These are phyloP conservation scores for Oscheius sp. DNA, from an alignment of 2,888 invertebrate species.

Conservation along the genomic window DNA sequence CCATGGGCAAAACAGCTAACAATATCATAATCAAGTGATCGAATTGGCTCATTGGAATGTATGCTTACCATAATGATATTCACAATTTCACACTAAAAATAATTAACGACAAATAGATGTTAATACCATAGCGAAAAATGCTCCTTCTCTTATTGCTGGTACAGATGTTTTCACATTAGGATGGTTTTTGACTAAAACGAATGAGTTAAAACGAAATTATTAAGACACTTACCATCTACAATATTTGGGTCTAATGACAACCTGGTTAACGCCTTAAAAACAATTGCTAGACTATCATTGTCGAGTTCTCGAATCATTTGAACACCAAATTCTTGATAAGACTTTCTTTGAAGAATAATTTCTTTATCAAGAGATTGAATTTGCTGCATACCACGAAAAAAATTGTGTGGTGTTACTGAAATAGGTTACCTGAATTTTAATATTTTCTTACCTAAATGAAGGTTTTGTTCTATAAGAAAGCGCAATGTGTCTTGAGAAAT, in stretches of 20 bases:
- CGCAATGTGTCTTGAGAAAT: slow-evolving; percentile 42
- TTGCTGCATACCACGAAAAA: slow-evolving; percentile 43
- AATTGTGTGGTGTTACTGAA: slow-evolving; percentile 47
- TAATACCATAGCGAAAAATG: slow-evolving; percentile 13
- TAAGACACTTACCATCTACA: slow-evolving; percentile 10
- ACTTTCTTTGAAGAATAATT: slow-evolving; percentile 27
- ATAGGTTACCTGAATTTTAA: not conserved
- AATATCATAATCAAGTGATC: slow-evolving; percentile 25
- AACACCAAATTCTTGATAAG: slow-evolving; percentile 36
- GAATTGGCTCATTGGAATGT: not conserved
- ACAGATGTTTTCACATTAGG: not conserved
- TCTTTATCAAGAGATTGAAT: slow-evolving; percentile 35
- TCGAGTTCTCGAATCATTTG: slow-evolving; percentile 39
- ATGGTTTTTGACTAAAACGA: not conserved
- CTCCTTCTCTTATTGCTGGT: slow-evolving; percentile 5
- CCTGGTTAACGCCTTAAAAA: slow-evolving; percentile 37
- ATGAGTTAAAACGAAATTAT: not conserved
- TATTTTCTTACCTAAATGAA: slow-evolving; percentile 13
- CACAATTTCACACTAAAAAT: slow-evolving; percentile 15
- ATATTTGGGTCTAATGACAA: slow-evolving; percentile 29
- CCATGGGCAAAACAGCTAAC: slow-evolving; percentile 37
- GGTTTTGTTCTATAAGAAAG: slow-evolving; percentile 35
- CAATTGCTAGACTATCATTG: slow-evolving; percentile 30
- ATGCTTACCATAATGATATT: not conserved
- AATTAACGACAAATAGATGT: not conserved